phyloP scores from a whole-genome alignment of 2,113 vertebrate species.

The Oceanites oceanicus region DNA sequence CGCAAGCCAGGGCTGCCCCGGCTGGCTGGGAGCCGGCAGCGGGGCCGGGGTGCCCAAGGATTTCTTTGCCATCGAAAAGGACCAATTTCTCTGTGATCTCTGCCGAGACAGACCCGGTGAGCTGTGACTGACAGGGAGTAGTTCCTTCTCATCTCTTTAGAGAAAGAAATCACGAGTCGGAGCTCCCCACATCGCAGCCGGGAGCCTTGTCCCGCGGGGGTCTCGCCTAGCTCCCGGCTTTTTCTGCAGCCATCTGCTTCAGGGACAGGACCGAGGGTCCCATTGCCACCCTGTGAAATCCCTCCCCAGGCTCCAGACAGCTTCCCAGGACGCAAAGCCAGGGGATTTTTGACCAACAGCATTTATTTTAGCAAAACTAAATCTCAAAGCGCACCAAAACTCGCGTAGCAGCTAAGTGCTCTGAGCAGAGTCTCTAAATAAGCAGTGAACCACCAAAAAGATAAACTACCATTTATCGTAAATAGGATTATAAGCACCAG shows the following conservation, averaged over 20 bases:
- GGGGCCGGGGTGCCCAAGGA: background rate
- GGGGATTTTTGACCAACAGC: background rate
- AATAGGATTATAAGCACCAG: background rate
- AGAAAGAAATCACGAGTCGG: background rate
- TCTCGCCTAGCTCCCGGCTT: background rate
- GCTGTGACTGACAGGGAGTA: background rate
- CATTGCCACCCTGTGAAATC: background rate
- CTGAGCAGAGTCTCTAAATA: background rate
- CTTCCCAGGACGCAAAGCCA: accelerated
- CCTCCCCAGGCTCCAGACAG: background rate
- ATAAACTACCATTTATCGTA: background rate
- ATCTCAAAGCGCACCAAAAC: background rate
- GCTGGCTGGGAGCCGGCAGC: accelerated
- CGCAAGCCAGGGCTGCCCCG: background rate
- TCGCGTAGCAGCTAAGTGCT: accelerated
- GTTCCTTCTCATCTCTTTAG: background rate
- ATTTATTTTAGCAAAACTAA: background rate
- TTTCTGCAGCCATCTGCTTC: background rate
- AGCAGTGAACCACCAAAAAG: background rate
- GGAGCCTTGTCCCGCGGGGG: accelerated
- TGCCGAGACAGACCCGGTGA: background rate
- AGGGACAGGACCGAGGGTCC: background rate
- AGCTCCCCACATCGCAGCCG: accelerated
- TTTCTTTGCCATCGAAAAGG: background rate
- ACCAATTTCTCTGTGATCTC: background rate